phyloP scores from a whole-genome alignment of 2,797 vertebrate genomes.

The Bradypodion ventrale region DNA sequence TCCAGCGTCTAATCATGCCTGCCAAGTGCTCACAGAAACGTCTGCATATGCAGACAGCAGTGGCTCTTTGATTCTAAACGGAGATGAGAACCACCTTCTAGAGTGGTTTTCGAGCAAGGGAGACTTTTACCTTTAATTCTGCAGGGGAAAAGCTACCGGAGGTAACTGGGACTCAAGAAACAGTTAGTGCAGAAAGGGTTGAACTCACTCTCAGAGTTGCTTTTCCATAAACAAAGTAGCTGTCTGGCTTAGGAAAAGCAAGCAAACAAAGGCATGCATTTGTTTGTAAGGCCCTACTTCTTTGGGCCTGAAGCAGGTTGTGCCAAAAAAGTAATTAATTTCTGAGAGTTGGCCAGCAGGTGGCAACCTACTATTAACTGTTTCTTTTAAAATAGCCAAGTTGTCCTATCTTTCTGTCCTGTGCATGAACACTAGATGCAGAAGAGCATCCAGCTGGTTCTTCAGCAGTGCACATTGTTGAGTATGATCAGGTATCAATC shows the following conservation, averaged over 20 bases:
- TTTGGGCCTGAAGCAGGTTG: not conserved
- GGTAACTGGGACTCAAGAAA: not conserved
- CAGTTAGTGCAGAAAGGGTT: not conserved
- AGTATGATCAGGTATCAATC: constrained; percentile 35
- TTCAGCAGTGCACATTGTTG: constrained; percentile 24
- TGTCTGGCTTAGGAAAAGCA: not conserved
- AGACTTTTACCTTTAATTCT: too few species aligned
- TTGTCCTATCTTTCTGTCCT: constrained; percentile 24
- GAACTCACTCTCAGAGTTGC: not conserved
- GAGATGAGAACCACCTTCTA: too few species aligned
- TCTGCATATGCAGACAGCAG: too few species aligned
- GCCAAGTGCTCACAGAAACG: too few species aligned
- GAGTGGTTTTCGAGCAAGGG: too few species aligned
- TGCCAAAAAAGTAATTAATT: constrained; percentile 27
- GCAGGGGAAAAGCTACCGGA: not conserved
- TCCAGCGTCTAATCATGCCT: too few species aligned
- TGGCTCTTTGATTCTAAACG: too few species aligned
- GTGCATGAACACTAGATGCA: constrained; percentile 36
- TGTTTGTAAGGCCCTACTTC: not conserved
- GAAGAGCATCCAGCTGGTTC: constrained; percentile 43
- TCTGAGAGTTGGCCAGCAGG: constrained; percentile 70
- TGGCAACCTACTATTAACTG: constrained; percentile 78
- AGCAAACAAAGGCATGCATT: not conserved
- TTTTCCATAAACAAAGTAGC: not conserved
- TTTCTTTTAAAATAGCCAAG: constrained; percentile 50